Evolutionary conservation across 2,797 vertebrate species (phyloP).

Genomic region (Sebastes oblongus): DNA sequence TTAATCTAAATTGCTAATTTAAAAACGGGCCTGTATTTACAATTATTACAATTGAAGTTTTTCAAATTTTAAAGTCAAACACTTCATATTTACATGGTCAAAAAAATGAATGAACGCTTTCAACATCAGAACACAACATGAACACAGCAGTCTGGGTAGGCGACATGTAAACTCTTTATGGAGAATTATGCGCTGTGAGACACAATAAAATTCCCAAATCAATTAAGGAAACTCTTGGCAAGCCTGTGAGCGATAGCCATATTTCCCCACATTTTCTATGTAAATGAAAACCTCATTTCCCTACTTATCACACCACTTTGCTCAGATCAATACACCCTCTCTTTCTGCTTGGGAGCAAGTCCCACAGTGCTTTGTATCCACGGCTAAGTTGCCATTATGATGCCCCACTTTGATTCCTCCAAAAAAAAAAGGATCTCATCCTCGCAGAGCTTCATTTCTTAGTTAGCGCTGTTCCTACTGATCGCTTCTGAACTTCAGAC

Average conservation of each 20-base stretch:
- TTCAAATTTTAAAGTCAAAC: neutral
- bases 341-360: conserved; percentile 26
- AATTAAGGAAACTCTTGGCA: conserved; percentile 58
- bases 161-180: conserved; percentile 5
- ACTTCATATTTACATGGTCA: neutral
- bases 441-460: conserved; percentile 17
- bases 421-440: conserved; percentile 24
- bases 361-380: conserved; percentile 41
- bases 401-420: conserved; percentile 35
- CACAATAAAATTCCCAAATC: conserved; percentile 34
- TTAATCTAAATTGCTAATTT: too few species aligned
- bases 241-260: conserved; percentile 48
- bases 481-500: conserved; percentile 43
- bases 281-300: conserved; percentile 60
- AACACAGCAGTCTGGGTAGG: neutral
- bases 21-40: neutral
- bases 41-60: neutral
- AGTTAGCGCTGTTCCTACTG: conserved; percentile 19
- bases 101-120: neutral
- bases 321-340: conserved; percentile 48
- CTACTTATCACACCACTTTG: conserved; percentile 44
- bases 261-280: conserved; percentile 48
- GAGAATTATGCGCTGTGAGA: conserved; percentile 24
- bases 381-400: conserved; percentile 34
- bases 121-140: neutral